phyloP scores from a whole-genome alignment of 2,888 invertebrate species.

The Ennomos fuscantarius region DNA sequence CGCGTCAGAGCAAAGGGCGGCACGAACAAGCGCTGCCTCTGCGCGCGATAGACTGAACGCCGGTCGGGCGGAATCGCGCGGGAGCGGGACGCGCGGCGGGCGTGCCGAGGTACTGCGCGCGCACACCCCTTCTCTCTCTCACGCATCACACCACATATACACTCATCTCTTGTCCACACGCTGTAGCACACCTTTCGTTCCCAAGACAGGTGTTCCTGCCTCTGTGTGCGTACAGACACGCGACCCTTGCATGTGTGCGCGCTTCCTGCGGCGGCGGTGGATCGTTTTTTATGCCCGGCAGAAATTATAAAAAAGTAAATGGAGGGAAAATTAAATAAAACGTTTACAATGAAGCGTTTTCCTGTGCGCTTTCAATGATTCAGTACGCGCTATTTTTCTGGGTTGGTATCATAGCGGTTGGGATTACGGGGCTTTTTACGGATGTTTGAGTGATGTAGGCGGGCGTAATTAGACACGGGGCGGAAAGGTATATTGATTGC shows the following conservation, averaged over 20 bases:
- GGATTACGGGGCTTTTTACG: constrained; percentile 75
- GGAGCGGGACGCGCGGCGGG: constrained; percentile 83
- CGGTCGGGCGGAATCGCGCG: constrained; percentile 63
- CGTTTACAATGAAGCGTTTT: constrained; percentile 84
- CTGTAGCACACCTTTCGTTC: constrained; percentile 82
- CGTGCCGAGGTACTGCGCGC: constrained; percentile 78
- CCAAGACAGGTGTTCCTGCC: constrained; percentile 82
- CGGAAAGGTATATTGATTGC: constrained; percentile 85
- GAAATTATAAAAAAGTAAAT: constrained; percentile 85
- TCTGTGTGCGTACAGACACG: constrained; percentile 78
- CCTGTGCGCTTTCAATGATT: constrained; percentile 83
- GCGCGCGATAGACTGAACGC: constrained; percentile 81
- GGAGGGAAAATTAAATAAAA: constrained; percentile 85
- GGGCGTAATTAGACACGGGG: constrained; percentile 83
- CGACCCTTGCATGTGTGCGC: constrained; percentile 65
- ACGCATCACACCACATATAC: constrained; percentile 55
- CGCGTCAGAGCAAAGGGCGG: constrained; percentile 77
- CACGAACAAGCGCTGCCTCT: constrained; percentile 77
- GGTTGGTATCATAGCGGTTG: constrained; percentile 64
- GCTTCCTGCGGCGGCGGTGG: constrained; percentile 82
- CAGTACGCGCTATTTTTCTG: constrained; percentile 80
- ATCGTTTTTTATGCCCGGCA: constrained; percentile 84
- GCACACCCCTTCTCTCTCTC: constrained; percentile 70
- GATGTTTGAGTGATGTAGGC: constrained; percentile 81
- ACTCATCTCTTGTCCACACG: constrained; percentile 64